Evolutionary conservation across 2,797 vertebrate species (phyloP), one percentile per base, ranked within the genome.

Genomic region (Australoheros facetus): DNA sequence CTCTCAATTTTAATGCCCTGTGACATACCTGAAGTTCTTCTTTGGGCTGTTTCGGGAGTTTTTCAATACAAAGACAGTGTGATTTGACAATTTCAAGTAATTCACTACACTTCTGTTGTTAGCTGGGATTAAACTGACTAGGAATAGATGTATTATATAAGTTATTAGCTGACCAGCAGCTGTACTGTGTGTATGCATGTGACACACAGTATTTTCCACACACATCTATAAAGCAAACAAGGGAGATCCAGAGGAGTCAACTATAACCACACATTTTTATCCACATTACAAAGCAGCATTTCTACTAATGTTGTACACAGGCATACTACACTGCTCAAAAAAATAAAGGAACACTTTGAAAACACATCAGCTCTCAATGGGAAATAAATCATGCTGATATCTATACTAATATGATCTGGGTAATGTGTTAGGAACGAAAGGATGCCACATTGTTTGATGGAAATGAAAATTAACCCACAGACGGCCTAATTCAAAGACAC

Each of bases 1-100:
- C 53, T 59, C 34, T 71, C 56, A 17, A 39, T 54, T 32, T 58
- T 60, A 11, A 74, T 34, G 74, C 32, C 34, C 55, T 62, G 78
- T 82, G 76, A 79, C 64, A 69, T 1, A 2, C 37, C 42, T 4
- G 10, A 26, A 74, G 62, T 82, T 73, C 17, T 75, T 58, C 4
- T 13, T 26, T 28, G 56, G 2, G 2, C 57, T 86, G 23, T 64
- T 76, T 73, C 23, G 37, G 14, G 4, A 10, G 34, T 71, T 70
- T 74, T 73, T 26, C 16, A 3, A 62, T 51, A 23, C 7, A n/a
- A 39, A 66, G 28, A 34, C 10, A 2, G 30, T 37, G 45, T 70
- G 26, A 57, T 57, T 30, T 10, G 12, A 30, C 19, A 14, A 17
- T 19, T 69, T 69, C 28, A 19, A 66, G 19, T 16, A n/a, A 66